Evolutionary conservation across 2,888 invertebrate genomes (phyloP).

Genomic region (Lepidochrysops patricia): DNA sequence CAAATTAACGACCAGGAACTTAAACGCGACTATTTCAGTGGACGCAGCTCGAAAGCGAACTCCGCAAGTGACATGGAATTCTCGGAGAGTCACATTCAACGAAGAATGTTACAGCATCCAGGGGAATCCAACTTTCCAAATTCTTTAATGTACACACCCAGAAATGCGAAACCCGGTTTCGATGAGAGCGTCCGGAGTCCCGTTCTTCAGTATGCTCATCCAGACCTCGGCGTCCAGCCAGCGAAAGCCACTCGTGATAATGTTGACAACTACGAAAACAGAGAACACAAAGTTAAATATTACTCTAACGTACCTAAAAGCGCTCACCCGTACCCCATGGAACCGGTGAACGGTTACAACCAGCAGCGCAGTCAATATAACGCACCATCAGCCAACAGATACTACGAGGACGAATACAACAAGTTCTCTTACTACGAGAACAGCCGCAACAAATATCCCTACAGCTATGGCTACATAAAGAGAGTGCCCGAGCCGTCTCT

Average conservation of each 20-base stretch:
- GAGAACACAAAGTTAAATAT: slow-evolving; percentile 61
- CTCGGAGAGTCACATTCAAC: slow-evolving; percentile 76
- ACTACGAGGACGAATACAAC: slow-evolving; percentile 67
- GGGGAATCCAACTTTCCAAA: slow-evolving; percentile 78
- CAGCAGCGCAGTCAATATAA: slow-evolving; percentile 61
- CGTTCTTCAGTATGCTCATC: slow-evolving; percentile 86
- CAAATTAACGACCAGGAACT: slow-evolving; percentile 79
- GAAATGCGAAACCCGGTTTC: slow-evolving; percentile 75
- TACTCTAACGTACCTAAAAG: slow-evolving; percentile 71
- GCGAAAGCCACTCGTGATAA: slow-evolving; percentile 75
- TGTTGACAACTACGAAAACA: slow-evolving; percentile 44
- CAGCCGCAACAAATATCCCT: slow-evolving; percentile 64
- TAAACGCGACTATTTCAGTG: slow-evolving; percentile 75
- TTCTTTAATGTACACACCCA: slow-evolving; percentile 78
- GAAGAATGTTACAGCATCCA: slow-evolving; percentile 81
- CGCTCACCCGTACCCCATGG: slow-evolving; percentile 74
- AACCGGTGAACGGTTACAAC: slow-evolving; percentile 56
- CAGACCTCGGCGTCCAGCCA: slow-evolving; percentile 84
- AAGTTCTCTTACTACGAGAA: slow-evolving; percentile 74
- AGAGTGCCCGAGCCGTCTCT: slow-evolving; percentile 77
- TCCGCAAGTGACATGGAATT: slow-evolving; percentile 54
- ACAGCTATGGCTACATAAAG: slow-evolving; percentile 76
- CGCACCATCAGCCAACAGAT: slow-evolving; percentile 52
- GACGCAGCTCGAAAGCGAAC: slow-evolving; percentile 65
- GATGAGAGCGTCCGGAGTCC: slow-evolving; percentile 83